These are phyloP conservation scores for Heliconius himera DNA, from an alignment of 1,140 invertebrate species.

Conservation along the genomic window DNA sequence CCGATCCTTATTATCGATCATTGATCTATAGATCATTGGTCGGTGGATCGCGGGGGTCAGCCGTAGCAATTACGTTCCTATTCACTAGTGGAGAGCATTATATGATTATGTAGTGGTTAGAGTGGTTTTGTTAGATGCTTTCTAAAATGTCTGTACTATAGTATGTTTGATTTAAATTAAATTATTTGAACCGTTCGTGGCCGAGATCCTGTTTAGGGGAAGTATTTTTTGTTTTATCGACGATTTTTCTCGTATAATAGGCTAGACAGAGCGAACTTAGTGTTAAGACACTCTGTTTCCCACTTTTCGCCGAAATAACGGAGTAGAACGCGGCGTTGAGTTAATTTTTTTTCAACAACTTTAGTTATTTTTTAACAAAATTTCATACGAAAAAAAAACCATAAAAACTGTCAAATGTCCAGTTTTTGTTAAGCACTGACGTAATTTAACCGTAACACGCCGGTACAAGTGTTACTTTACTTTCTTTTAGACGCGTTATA, in stretches of 20 bases:
- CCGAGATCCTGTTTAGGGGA: too few relatives aligned
- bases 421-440: background rate
- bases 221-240: background rate
- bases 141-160: background rate
- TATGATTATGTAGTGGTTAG: conserved; percentile 46
- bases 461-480: background rate
- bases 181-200: background rate
- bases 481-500: conserved; percentile 8
- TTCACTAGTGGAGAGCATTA: conserved; percentile 53
- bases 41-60: conserved; percentile 63
- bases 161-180: background rate
- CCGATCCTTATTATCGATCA: conserved; percentile 66
- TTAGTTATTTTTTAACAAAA: too few relatives aligned
- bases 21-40: conserved; percentile 67
- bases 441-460: conserved; percentile 12
- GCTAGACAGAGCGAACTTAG: background rate
- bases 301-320: background rate
- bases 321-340: too few relatives aligned
- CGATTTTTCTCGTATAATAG: background rate
- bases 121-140: conserved; percentile 7
- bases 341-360: too few relatives aligned
- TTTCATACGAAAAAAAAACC: background rate
- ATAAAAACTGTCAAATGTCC: conserved; percentile 1
- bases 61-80: conserved; percentile 63
- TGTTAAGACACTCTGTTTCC: too few relatives aligned